A percentile compares a stretch with the other conserved stretches of the same genome.
phyloP scores from a whole-genome alignment of 1,140 invertebrate species.

The Parapsyche elsis region DNA sequence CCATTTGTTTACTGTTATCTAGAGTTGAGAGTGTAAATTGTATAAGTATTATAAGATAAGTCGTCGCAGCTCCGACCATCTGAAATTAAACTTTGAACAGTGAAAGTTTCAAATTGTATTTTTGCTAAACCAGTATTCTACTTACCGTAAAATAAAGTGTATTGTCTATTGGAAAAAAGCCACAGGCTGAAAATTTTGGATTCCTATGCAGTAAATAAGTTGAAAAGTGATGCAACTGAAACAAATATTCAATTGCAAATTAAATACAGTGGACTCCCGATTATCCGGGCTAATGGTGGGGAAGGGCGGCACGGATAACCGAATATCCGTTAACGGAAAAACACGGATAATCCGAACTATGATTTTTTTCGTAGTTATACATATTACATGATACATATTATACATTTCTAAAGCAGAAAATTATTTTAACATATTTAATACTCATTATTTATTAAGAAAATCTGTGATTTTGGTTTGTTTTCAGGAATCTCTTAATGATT shows the following conservation, averaged over 20 bases:
- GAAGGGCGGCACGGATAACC: no score
- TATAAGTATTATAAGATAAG: constrained; percentile 34
- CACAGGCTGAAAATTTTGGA: constrained; percentile 38
- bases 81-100: constrained; percentile 12
- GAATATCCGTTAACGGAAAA: no score
- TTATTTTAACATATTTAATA: no score
- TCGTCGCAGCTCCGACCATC: constrained; percentile 42
- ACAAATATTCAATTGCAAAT: constrained; percentile 24
- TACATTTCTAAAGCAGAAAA: no score
- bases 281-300: no score
- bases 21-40: constrained; percentile 30
- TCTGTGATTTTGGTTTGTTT: no score
- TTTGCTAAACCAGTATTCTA: not conserved
- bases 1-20: not conserved
- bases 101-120: not conserved
- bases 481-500: no score
- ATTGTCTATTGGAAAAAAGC: constrained; percentile 31
- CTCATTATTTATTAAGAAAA: no score
- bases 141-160: constrained; percentile 37
- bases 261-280: no score
- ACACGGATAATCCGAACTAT: no score
- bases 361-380: no score
- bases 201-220: constrained; percentile 34
- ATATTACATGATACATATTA: no score
- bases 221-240: constrained; percentile 39